Evolutionary conservation across 2,113 vertebrate species (phyloP).

Genomic region (Scartelaos histophorus): DNA sequence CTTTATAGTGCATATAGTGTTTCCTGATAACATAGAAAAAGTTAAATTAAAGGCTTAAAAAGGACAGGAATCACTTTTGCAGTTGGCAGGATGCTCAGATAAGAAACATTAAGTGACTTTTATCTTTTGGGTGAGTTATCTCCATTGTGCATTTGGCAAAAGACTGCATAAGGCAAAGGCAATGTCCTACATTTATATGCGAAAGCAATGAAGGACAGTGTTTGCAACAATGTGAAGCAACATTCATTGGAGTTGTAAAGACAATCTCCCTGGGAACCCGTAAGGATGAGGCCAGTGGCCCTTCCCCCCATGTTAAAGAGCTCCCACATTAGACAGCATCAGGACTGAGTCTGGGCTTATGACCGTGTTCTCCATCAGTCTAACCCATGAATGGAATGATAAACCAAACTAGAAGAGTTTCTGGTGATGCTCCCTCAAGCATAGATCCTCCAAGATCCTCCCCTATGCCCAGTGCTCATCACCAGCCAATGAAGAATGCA

Average conservation of each 20-base stretch:
- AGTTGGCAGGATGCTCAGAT: no score
- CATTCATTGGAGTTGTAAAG: constrained; percentile 7
- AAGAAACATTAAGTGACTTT: no score
- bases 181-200: no score
- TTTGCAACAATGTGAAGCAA: not conserved
- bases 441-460: constrained; percentile 29
- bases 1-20: no score
- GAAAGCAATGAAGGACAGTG: no score
- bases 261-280: not conserved
- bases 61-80: no score
- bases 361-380: not conserved
- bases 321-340: constrained; percentile 22
- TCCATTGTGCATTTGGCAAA: not conserved
- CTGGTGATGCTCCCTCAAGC: constrained; percentile 29
- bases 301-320: constrained; percentile 47
- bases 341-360: constrained; percentile 18
- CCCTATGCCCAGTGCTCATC: constrained; percentile 17
- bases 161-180: not conserved
- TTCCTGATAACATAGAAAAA: no score
- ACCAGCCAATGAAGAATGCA: constrained; percentile 18
- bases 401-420: not conserved
- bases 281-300: constrained; percentile 6
- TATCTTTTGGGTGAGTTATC: no score
- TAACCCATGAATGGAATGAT: not conserved
- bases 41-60: no score